Evolutionary conservation across 2,797 vertebrate species (phyloP).

Genomic region (Ctenosaura bakeri): DNA sequence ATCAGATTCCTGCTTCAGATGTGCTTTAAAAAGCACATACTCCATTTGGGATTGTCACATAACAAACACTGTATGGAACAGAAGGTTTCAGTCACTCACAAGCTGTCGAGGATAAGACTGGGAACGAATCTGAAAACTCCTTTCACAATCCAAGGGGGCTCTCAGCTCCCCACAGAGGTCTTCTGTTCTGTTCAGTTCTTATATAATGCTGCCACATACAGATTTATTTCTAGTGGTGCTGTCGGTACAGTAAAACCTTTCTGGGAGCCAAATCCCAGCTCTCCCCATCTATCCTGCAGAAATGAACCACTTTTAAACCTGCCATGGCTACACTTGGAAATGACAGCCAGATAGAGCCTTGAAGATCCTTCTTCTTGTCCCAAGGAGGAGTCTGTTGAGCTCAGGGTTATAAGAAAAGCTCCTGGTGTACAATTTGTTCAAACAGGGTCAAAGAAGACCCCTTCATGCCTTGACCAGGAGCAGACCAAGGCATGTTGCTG

Average conservation of each 20-base stretch:
- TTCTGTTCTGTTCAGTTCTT: constrained; percentile 9
- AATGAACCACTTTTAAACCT: background rate
- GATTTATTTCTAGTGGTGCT: background rate
- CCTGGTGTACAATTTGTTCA: background rate
- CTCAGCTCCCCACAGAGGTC: background rate
- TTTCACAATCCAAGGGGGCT: constrained; percentile 3
- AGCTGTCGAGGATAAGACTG: background rate
- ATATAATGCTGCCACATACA: background rate
- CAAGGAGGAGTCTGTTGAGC: background rate
- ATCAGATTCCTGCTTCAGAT: rapidly evolving
- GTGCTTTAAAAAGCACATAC: background rate
- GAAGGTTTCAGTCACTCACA: constrained; percentile 20
- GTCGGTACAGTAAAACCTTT: background rate
- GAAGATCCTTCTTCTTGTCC: background rate
- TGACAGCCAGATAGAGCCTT: background rate
- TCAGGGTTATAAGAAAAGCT: background rate
- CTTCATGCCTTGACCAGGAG: background rate
- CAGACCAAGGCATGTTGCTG: too few species aligned
- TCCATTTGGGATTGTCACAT: background rate
- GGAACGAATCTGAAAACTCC: background rate
- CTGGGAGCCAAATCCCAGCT: background rate
- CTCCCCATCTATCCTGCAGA: background rate
- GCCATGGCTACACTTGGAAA: background rate
- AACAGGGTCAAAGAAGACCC: background rate
- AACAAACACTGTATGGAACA: background rate